These are phyloP conservation scores for Amblyornis subalaris DNA, from an alignment of 2,113 vertebrate species.

Conservation along the genomic window DNA sequence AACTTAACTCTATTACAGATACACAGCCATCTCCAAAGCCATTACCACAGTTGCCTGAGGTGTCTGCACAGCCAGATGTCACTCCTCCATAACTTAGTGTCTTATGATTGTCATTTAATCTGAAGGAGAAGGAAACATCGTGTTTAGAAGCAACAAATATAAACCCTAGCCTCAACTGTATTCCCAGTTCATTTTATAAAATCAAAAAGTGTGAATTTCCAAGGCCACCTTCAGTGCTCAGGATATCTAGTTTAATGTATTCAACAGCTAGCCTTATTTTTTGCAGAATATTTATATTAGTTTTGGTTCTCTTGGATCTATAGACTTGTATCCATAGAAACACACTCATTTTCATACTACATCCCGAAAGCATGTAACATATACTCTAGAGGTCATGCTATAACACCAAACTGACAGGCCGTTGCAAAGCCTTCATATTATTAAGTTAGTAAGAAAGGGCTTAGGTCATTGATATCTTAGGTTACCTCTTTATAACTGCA, in stretches of 20 bases:
- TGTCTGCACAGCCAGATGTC: slow-evolving; percentile 73
- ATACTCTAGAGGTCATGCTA: background rate
- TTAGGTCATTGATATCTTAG: background rate
- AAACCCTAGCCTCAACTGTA: background rate
- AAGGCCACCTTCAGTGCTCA: background rate
- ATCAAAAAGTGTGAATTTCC: background rate
- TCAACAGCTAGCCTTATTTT: background rate
- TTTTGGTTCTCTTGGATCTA: background rate
- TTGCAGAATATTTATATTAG: background rate
- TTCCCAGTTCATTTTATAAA: slow-evolving; percentile 1
- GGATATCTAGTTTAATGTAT: background rate
- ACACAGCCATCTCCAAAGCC: slow-evolving; percentile 64
- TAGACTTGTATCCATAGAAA: background rate
- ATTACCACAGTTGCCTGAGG: slow-evolving; percentile 69
- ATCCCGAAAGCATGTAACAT: background rate
- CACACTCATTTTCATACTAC: background rate
- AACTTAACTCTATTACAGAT: slow-evolving; percentile 62
- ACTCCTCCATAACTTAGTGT: slow-evolving; percentile 59
- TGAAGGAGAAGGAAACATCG: slow-evolving; percentile 32
- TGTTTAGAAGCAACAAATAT: slow-evolving; percentile 50
- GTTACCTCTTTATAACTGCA: background rate
- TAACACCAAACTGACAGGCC: background rate
- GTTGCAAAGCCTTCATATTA: background rate
- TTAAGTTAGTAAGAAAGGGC: background rate
- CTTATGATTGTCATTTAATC: slow-evolving; percentile 66